Evolutionary conservation across 2,888 invertebrate species (phyloP), one percentile per base, ranked within the genome.

Genomic region (Abscondita cerata): DNA sequence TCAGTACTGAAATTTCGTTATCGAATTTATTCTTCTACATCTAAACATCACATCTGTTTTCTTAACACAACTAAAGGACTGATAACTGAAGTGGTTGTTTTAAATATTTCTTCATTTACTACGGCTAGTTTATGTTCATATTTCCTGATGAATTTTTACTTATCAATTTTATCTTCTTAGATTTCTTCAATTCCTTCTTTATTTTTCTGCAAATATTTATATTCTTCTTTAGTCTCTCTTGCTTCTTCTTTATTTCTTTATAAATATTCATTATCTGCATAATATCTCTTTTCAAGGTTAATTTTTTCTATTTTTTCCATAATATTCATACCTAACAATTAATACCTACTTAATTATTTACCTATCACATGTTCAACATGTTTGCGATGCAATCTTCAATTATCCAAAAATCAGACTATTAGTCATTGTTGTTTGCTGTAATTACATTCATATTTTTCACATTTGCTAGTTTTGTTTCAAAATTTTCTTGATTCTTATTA

Each of bases 41-140:
- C 13, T 44, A n/a, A 1, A 59, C 47, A 11, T n/a, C n/a, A n/a
- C n/a, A n/a, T n/a, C n/a, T n/a, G n/a, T n/a, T n/a, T n/a, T n/a
- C n/a, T n/a, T n/a, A n/a, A n/a, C n/a, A 53, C 48, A 8, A 59
- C 59, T 9, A 59, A 6, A 0, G 59, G 59, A 25, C 47, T 59
- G 12, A 59, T 13, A 18, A 18, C 52, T 9, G 5, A 12, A 18
- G 53, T 53, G 1, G 3, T 53, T 0, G 40, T 20, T 33, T 15
- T n/a, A n/a, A n/a, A n/a, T n/a, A n/a, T n/a, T n/a, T n/a, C n/a
- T n/a, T n/a, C n/a, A n/a, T n/a, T n/a, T n/a, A n/a, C n/a, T n/a
- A n/a, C n/a, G n/a, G n/a, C n/a, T n/a, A n/a, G n/a, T n/a, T n/a
- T n/a, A n/a, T n/a, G n/a, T n/a, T n/a, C n/a, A n/a, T n/a, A n/a